Evolutionary conservation across 2,113 vertebrate genomes (phyloP), one percentile per base, ranked within the genome.

Genomic region (Asarcornis scutulata): DNA sequence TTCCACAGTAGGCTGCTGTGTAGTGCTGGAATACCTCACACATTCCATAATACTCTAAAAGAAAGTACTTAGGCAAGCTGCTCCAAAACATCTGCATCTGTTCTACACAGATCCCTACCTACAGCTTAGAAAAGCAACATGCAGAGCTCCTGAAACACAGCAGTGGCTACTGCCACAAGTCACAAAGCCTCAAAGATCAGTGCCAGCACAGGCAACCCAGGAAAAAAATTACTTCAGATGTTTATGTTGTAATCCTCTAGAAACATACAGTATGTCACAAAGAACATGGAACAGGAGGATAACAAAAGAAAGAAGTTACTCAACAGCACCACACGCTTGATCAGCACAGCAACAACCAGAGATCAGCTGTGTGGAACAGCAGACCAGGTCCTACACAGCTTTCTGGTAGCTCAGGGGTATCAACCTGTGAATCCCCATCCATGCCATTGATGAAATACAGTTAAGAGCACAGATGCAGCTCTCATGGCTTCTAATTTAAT

Each of bases 381-480:
- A 79, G 44, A 76, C 29, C 31, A 66, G 75, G 82, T 83, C 75
- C 40, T 48, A 26, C 58, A 81, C 69, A 91, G 84, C 91, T 23
- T 80, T 59, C 78, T 77, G 67, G 34, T 44, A 77, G 83, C 79
- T 77, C 79, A n/a, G 56, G 71, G 52, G 27, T 29, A 88, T 25
- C 82, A 82, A 38, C 55, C 53, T 34, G 0, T 7, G 72, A 53
- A 36, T 48, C 46, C 42, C 74, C 78, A 50, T 7, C 36, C 6
- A 0, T 8, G 10, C 6, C 3, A 50, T 1, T 1, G 31, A 42
- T 38, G 9, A 88, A 36, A 74, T 7, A 8, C 0, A 27, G 59
- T 15, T 63, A 34, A 46, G 62, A 40, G 40, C 40, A 40, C 40
- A 40, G 40, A 40, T 40, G 40, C 40, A 40, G 40, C 40, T 40